These are phyloP conservation scores for Phrixothrix hirtus DNA, from an alignment of 2,888 invertebrate species.

Conservation along the genomic window DNA sequence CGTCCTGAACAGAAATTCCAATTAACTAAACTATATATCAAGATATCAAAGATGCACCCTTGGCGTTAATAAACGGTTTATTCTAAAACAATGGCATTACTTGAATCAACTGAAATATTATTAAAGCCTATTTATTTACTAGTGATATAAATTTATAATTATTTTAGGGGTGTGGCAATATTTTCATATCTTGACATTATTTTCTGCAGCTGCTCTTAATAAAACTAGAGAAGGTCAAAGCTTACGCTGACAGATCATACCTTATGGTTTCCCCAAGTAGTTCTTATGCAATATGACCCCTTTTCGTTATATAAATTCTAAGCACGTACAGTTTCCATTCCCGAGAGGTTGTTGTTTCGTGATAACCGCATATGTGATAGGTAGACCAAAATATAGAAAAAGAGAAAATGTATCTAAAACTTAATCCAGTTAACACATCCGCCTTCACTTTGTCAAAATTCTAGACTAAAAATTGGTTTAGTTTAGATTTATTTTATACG, in stretches of 20 bases:
- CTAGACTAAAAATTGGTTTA: too few relatives aligned
- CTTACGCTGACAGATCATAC: slow-evolving; percentile 23
- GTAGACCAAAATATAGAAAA: slow-evolving; percentile 24
- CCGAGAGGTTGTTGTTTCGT: slow-evolving; percentile 25
- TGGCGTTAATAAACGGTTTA: too few relatives aligned
- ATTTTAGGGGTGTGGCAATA: too few relatives aligned
- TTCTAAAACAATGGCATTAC: too few relatives aligned
- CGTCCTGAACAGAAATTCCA: background rate
- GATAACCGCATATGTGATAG: slow-evolving; percentile 26
- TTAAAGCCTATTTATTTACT: too few relatives aligned
- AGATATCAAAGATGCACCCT: too few relatives aligned
- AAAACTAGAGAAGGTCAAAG: slow-evolving; percentile 22
- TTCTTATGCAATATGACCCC: slow-evolving; percentile 25
- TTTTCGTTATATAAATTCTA: slow-evolving; percentile 20
- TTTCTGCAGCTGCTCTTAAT: slow-evolving; percentile 17
- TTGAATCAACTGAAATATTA: too few relatives aligned
- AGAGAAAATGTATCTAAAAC: slow-evolving; percentile 15
- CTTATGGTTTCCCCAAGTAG: slow-evolving; percentile 23
- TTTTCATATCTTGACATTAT: slow-evolving; percentile 10
- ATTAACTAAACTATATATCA: too few relatives aligned
- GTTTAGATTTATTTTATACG: too few relatives aligned
- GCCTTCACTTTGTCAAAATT: too few relatives aligned
- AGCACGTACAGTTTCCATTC: slow-evolving; percentile 23
- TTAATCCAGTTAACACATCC: slow-evolving; percentile 8
- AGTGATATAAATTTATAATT: too few relatives aligned